Base-by-base conservation (phyloP, 2,113 vertebrate species). In the Saguinus midas region DNA sequence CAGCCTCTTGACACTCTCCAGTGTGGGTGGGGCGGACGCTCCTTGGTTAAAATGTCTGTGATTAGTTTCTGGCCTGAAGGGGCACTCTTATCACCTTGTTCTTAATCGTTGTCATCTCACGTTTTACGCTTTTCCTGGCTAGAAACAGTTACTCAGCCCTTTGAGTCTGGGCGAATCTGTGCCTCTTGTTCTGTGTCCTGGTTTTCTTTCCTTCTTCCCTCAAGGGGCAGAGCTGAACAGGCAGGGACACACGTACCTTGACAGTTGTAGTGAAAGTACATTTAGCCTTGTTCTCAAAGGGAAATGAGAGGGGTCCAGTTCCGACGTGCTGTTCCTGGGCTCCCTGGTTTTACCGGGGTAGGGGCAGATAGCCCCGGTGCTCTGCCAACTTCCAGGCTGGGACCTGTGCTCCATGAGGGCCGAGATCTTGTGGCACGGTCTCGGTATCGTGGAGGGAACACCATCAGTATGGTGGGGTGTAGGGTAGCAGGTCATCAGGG, bases 311-410 rank as follows among this genome's bases (percentile, higher is more conserved):
- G 29, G 43, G 61, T 58, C 37, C 13, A 10, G 55, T 18, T 32
- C n/a, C n/a, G 61, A 32, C 13, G 0, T 12, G 45, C 10, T 2
- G 55, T 37, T 32, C 16, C 11, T 0, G 0, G 29, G 68, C 76
- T 23, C 52, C 25, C 0, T 7, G 12, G 9, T 57, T 89, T 21
- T 37, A 14, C 18, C 1, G 4, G 58, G 61, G 20, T 40, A 23
- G 76, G 78, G 43, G 43, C 43, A 29, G 45, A n/a, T 35, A 86
- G 35, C 43, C 43, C 50, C 35, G 70, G 40, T 5, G 27, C n/a
- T n/a, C 40, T 23, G n/a, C 29, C 11, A 10, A 73, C 29, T 8
- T 8, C 16, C 20, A 35, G 43, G 86, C 37, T 32, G 1, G 4
- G 57, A 25, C 32, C 23, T 20, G 8, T 80, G 25, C 4, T 23